Percentiles rank a stretch among this genome's conserved stretches.
Conservation (phyloP, 2,113 vertebrate genomes). For the Hippocampus zosterae region DNA sequence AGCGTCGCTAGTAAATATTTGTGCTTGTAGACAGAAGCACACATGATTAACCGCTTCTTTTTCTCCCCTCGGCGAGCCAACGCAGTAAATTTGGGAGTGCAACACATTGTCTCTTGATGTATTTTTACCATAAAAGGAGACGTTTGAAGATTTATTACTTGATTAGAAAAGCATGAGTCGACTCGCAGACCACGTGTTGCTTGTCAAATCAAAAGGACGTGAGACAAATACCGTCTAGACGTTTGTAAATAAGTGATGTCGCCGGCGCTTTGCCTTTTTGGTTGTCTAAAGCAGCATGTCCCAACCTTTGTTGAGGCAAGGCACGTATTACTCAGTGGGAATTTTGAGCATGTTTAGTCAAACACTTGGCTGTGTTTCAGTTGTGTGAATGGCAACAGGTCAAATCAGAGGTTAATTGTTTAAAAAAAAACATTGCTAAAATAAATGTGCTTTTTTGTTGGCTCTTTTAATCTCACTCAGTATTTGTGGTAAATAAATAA, state of each 20-base stretch:
- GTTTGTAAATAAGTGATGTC: slow-evolving; percentile 1
- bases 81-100: neutral
- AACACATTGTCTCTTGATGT: neutral
- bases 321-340: neutral
- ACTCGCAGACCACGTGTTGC: neutral
- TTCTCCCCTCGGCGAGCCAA: neutral
- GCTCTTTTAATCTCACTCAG: no score
- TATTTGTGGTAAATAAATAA: neutral
- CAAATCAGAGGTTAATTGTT: no score
- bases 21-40: neutral
- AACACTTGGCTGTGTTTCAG: neutral
- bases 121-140: slow-evolving; percentile 2
- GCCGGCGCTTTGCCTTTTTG: neutral
- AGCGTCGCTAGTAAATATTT: neutral
- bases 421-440: neutral
- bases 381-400: neutral
- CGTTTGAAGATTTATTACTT: neutral
- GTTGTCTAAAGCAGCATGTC: neutral
- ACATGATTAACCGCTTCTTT: neutral
- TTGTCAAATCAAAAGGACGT: slow-evolving; percentile 1
- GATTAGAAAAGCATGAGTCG: neutral
- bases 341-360: neutral
- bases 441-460: neutral
- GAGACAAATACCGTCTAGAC: slow-evolving; percentile 3
- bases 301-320: neutral